These are phyloP conservation scores for Aurelia aurita complex sp. Pacific DNA, from an alignment of 30 jellyfish, hydroid and myxozoan species.

Conservation along the genomic window DNA sequence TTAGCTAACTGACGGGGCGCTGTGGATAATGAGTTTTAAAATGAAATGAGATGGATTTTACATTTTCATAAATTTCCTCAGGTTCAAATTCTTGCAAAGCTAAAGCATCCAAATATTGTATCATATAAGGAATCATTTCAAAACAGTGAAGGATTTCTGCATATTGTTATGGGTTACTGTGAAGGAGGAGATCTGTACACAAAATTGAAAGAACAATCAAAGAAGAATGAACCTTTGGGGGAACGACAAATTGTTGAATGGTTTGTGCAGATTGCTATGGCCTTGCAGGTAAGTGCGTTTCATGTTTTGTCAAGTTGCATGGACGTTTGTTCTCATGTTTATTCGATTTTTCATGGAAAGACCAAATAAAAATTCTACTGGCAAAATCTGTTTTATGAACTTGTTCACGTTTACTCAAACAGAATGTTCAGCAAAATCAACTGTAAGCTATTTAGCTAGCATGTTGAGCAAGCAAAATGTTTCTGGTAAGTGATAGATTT, in stretches of 20 bases:
- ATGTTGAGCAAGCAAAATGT: no score
- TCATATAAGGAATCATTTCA: conserved; percentile 98
- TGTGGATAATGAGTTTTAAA: no score
- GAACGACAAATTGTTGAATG: conserved; percentile 96
- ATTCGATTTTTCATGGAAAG: background rate
- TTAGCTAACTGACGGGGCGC: no score
- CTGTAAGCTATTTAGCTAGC: no score
- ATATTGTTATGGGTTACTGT: conserved; percentile 98
- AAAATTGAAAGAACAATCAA: conserved; percentile 88
- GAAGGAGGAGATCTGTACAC: conserved; percentile 98
- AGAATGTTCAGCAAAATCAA: no score
- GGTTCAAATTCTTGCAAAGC: conserved; percentile 93
- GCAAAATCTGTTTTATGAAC: no score
- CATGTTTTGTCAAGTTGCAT: background rate
- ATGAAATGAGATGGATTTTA: no score
- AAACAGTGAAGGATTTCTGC: conserved; percentile 71
- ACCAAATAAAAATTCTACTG: background rate
- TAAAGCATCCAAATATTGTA: conserved; percentile 96
- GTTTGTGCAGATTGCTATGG: conserved; percentile 99
- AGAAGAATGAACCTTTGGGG: conserved; percentile 63
- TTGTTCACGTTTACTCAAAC: no score
- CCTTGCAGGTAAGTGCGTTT: conserved; percentile 73
- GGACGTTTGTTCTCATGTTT: background rate
- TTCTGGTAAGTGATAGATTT: no score
- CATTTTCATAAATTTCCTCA: background rate